phyloP scores from a whole-genome alignment of 2,888 invertebrate species.

The Xestia ashworthii region DNA sequence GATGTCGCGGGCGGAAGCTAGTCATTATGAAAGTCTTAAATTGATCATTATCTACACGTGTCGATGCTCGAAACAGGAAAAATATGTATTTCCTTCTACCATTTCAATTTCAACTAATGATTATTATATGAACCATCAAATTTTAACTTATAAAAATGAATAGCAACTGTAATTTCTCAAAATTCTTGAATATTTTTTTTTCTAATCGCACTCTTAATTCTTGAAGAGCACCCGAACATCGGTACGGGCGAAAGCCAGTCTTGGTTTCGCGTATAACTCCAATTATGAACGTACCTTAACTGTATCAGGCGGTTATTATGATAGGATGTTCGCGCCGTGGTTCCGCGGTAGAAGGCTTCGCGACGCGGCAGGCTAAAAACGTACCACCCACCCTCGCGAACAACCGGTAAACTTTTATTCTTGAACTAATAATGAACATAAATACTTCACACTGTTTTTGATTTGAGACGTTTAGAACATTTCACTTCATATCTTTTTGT shows the following conservation, averaged over 20 bases:
- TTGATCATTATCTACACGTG: neutral
- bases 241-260: neutral
- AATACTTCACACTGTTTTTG: constrained; percentile 39
- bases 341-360: constrained; percentile 77
- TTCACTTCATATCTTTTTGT: neutral
- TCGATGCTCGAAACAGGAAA: neutral
- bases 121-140: neutral
- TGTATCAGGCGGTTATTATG: constrained; percentile 78
- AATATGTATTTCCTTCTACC: neutral
- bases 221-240: neutral
- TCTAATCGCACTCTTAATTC: neutral
- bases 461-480: neutral
- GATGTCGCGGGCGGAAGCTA: no score
- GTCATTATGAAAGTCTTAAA: no score
- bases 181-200: neutral
- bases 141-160: neutral
- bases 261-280: constrained; percentile 13
- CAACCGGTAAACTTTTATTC: constrained; percentile 71
- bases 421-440: constrained; percentile 54
- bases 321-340: constrained; percentile 79
- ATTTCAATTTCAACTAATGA: no score
- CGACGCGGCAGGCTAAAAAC: constrained; percentile 70
- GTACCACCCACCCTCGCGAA: constrained; percentile 52
- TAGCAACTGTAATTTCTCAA: neutral
- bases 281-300: constrained; percentile 73